phyloP scores from a whole-genome alignment of 2,113 vertebrate genomes.

The Calyptomena viridis region DNA sequence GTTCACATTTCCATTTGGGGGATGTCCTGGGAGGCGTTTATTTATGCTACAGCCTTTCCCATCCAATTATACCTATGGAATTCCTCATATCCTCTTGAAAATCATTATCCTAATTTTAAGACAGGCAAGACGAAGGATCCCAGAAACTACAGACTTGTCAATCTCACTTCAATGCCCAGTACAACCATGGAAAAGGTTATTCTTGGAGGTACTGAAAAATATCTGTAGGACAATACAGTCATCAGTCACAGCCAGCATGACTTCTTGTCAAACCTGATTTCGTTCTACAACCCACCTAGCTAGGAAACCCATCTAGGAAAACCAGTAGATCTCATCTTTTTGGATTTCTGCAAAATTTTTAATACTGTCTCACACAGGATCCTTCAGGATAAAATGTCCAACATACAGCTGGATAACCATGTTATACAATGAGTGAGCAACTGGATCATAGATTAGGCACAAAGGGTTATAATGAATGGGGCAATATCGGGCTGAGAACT shows the following conservation, averaged over 20 bases:
- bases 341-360: background rate
- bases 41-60: background rate
- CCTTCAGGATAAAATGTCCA: background rate
- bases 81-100: background rate
- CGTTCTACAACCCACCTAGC: accelerated
- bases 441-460: background rate
- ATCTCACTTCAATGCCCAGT: background rate
- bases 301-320: background rate
- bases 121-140: background rate
- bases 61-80: background rate
- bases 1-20: background rate
- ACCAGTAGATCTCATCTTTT: background rate
- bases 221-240: background rate
- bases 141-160: background rate
- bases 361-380: background rate
- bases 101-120: background rate
- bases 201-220: background rate
- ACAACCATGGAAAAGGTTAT: background rate
- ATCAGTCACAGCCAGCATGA: accelerated
- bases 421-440: background rate
- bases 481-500: no score
- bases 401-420: background rate
- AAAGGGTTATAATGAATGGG: background rate
- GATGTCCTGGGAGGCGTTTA: background rate
- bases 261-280: background rate